phyloP scores from a whole-genome alignment of 2,888 invertebrate species.

The Synergus laeviventris region DNA sequence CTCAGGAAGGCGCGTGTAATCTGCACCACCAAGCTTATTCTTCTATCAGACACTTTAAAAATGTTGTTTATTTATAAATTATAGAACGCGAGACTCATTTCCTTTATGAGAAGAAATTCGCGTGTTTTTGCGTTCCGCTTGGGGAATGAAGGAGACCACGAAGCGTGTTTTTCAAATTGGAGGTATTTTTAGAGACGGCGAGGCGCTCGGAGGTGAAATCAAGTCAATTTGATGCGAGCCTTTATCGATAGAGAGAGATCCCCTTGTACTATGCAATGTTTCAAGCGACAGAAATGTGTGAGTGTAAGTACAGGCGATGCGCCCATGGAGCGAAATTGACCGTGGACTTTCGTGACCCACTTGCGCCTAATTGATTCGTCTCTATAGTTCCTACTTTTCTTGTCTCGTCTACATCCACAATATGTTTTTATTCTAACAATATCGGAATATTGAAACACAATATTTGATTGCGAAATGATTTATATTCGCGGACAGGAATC shows the following conservation, averaged over 20 bases:
- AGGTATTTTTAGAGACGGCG: constrained; percentile 9
- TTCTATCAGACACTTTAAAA: neutral
- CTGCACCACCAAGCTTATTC: neutral
- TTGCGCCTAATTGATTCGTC: constrained; percentile 61
- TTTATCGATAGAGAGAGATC: constrained; percentile 40
- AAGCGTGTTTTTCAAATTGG: constrained; percentile 1
- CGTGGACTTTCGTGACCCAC: constrained; percentile 63
- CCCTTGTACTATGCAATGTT: constrained; percentile 39
- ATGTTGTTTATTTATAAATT: neutral
- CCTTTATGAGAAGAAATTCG: neutral
- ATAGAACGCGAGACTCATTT: neutral
- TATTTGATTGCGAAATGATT: too few species aligned
- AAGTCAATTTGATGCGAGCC: constrained; percentile 39
- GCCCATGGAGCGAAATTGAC: constrained; percentile 57
- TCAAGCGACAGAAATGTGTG: constrained; percentile 20
- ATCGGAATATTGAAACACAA: too few species aligned
- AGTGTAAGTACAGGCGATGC: constrained; percentile 34
- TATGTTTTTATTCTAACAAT: neutral
- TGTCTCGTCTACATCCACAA: neutral
- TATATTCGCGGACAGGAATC: too few species aligned
- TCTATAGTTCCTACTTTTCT: constrained; percentile 46
- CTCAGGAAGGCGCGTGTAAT: neutral
- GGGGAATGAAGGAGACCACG: neutral
- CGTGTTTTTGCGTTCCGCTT: constrained; percentile 11
- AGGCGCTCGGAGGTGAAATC: constrained; percentile 36